Evolutionary conservation across 23 tunicate species (phyloP).

Genomic region (Halocynthia roretzi): DNA sequence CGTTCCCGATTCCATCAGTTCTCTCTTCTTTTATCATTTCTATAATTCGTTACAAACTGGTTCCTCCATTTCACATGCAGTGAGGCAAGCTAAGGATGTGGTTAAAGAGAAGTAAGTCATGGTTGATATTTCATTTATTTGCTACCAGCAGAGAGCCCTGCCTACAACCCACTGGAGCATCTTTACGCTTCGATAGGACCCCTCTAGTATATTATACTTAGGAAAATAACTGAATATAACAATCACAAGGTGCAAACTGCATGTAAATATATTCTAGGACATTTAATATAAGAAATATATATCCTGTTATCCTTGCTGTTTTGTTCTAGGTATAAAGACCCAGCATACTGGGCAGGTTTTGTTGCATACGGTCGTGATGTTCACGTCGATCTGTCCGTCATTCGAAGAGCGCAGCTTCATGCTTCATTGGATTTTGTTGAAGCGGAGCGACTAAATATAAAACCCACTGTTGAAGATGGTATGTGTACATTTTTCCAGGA

Average conservation of each 20-base stretch:
- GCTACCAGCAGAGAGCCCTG: too few relatives aligned
- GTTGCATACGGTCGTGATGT: slow-evolving; percentile 42
- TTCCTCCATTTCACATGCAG: slow-evolving; percentile 39
- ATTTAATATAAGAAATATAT: too few relatives aligned
- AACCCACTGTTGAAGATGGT: slow-evolving; percentile 45
- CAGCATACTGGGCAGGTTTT: slow-evolving; percentile 53
- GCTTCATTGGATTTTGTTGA: slow-evolving; percentile 30
- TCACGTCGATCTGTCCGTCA: slow-evolving; percentile 43
- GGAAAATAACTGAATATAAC: too few relatives aligned
- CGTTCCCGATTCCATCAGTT: slow-evolving; percentile 47
- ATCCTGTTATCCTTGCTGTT: background rate
- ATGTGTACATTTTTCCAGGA: background rate
- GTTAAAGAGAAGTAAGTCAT: slow-evolving; percentile 32
- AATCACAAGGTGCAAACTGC: too few relatives aligned
- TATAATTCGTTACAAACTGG: slow-evolving; percentile 39
- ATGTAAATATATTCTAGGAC: too few relatives aligned
- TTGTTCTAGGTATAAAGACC: slow-evolving; percentile 34
- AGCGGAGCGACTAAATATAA: slow-evolving; percentile 9
- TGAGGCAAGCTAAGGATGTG: slow-evolving; percentile 37
- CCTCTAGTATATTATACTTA: too few relatives aligned
- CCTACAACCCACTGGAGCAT: too few relatives aligned
- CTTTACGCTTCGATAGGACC: too few relatives aligned
- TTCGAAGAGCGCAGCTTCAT: slow-evolving; percentile 55
- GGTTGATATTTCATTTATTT: too few relatives aligned
- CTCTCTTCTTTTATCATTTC: slow-evolving; percentile 46